Percentiles rank a stretch among this genome's conserved stretches.
These are phyloP conservation scores for Montipora capitata DNA, from an alignment of 92 coral and sea anemone species.

Conservation along the genomic window DNA sequence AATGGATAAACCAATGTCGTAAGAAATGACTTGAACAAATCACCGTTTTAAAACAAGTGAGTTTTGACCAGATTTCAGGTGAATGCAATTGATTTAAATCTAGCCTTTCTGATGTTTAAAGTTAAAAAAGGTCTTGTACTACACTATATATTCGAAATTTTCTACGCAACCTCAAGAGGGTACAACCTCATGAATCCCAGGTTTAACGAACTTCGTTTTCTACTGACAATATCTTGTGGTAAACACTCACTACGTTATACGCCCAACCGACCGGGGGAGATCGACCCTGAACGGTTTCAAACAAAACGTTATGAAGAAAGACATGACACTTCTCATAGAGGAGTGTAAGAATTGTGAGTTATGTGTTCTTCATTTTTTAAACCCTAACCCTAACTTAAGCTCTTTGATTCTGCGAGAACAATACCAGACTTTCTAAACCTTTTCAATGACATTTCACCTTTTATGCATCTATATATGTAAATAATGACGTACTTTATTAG, in stretches of 20 bases:
- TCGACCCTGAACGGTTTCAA: background rate
- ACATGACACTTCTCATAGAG: background rate
- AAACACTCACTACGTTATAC: background rate
- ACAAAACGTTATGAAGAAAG: constrained; percentile 3
- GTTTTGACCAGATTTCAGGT: no score
- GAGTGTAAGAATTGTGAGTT: background rate
- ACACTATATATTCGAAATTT: background rate
- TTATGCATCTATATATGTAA: no score
- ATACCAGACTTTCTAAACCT: no score
- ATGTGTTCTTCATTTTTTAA: background rate
- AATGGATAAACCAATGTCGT: no score
- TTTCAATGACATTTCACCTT: no score
- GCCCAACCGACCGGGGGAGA: background rate
- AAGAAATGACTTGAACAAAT: no score
- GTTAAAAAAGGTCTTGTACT: background rate
- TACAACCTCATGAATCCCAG: background rate
- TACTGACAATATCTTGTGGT: background rate
- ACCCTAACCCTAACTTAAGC: no score
- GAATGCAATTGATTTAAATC: no score
- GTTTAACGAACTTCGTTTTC: background rate
- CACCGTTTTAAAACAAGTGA: no score
- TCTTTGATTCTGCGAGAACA: no score
- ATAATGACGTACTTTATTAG: no score
- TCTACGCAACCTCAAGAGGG: background rate
- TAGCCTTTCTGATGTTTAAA: background rate